Percentiles rank a stretch among this genome's conserved stretches.
Conservation (phyloP, 2,888 invertebrate genomes). For the Orgyia antiqua region DNA sequence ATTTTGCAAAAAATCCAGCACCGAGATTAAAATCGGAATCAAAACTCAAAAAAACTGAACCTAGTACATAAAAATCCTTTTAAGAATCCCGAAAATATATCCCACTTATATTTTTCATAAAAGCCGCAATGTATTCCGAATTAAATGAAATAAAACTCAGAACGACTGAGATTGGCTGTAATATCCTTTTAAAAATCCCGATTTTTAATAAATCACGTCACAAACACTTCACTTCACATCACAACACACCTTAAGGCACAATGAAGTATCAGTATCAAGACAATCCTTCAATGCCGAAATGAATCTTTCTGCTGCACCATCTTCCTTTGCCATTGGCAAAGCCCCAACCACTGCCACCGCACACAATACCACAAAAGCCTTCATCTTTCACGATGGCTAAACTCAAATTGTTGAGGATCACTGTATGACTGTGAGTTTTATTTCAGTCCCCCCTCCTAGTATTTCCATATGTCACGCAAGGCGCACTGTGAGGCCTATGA, state of each 20-base stretch:
- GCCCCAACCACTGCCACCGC: slow-evolving; percentile 50
- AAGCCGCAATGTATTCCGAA: too few species aligned
- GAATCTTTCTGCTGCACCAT: slow-evolving; percentile 55
- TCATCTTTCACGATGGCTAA: slow-evolving; percentile 58
- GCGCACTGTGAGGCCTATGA: slow-evolving; percentile 37
- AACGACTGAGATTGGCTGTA: too few species aligned
- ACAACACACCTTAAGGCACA: slow-evolving; percentile 85
- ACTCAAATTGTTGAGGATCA: slow-evolving; percentile 64
- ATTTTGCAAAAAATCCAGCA: too few species aligned
- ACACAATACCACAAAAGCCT: slow-evolving; percentile 53
- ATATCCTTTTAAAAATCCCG: too few species aligned
- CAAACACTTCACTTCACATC: slow-evolving; percentile 11
- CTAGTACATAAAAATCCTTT: too few species aligned
- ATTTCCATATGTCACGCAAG: slow-evolving; percentile 63
- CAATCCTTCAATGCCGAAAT: slow-evolving; percentile 80
- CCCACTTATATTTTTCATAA: too few species aligned
- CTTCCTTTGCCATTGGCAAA: slow-evolving; percentile 59
- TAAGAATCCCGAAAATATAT: too few species aligned
- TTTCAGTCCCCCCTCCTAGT: slow-evolving; percentile 56
- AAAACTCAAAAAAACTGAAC: too few species aligned
- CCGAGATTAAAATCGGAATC: too few species aligned
- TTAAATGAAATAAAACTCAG: too few species aligned
- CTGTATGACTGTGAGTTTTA: slow-evolving; percentile 60
- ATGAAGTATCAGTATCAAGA: slow-evolving; percentile 81
- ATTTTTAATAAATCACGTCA: too few species aligned